Base-by-base conservation (phyloP, 2,888 invertebrate genomes). In the Yponomeuta evonymella region DNA sequence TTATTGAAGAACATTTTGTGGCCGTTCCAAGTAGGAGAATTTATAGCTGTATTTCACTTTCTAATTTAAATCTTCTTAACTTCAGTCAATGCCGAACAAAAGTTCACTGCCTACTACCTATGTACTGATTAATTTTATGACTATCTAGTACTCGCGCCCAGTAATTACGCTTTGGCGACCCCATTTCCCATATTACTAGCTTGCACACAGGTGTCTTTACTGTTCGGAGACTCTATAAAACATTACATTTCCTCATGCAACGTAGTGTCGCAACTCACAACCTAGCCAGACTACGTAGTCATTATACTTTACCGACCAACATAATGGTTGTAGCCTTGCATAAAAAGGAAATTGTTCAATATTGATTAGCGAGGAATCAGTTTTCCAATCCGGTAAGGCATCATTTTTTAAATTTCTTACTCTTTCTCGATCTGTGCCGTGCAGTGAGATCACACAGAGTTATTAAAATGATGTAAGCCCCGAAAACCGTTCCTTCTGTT, bases 81-180 rank as follows among this genome's bases (percentile, higher is more conserved):
- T 23, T 23, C 23, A 15, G 51, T 12, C 51, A 58, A 58, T 58
- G 51, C 51, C 8, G 15, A 58, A 71, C 72, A n/a, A 71, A 43
- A 8, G 8, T 43, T 43, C 1, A 43, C 8, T 43, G 43, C 43
- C 43, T 43, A 43, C 43, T 8, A 43, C 8, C 43, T 72, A 15
- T 51, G 58, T 68, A n/a, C 51, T 58, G 51, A 58, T 58, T 58
- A 58, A 15, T 15, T 58, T 58, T 58, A 58, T 58, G 51, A 15
- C 51, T 58, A 12, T 58, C 12, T 58, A 58, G 15, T 15, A 15
- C 51, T 58, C 5, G 6, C 51, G 3, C 51, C 51, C 43, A 43
- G 51, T 58, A 15, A 15, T 58, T 12, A 58, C 51, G 12, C 15
- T 58, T 58, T 58, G 51, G 51, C 8, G 51, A 58, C 51, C 51